A percentile compares a stretch with the other conserved stretches of the same genome.
Conservation (phyloP, 2,797 vertebrate genomes). For the Harpagifer antarcticus region DNA sequence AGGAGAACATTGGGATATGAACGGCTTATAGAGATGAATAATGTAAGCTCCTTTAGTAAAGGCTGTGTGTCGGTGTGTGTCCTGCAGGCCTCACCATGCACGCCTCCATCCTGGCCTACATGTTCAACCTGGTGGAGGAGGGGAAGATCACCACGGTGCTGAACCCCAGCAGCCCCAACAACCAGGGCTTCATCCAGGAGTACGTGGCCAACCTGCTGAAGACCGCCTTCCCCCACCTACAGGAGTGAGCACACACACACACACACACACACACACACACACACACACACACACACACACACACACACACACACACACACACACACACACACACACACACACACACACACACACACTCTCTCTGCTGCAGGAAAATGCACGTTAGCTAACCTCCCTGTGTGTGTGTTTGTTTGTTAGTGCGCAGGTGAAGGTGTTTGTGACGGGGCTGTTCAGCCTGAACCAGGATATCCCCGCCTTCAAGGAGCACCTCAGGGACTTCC, state of each 20-base stretch:
- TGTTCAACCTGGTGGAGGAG: conserved; percentile 99
- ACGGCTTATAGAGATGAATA: not conserved
- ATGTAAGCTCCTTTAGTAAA: not conserved
- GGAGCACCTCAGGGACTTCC: conserved; percentile 98
- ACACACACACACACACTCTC: not conserved
- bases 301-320: not conserved
- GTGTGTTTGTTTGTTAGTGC: conserved; percentile 84
- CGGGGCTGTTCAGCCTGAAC: conserved; percentile 98
- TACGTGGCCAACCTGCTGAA: conserved; percentile 98
- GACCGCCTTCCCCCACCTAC: conserved; percentile 97
- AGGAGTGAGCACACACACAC: conserved; percentile 89
- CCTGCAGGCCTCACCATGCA: conserved; percentile 96
- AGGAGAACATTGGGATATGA: not conserved
- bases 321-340: conserved; percentile 7
- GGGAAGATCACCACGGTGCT: conserved; percentile 93
- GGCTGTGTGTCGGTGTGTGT: not conserved
- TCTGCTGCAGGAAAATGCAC: not conserved
- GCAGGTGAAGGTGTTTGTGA: conserved; percentile 99
- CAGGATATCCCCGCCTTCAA: conserved; percentile 99
- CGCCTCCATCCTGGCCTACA: conserved; percentile 97
- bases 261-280: not conserved
- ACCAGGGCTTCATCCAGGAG: conserved; percentile 98
- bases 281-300: not conserved
- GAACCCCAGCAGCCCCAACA: conserved; percentile 93
- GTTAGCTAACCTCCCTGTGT: not conserved